These are phyloP conservation scores for Eucera pruinosa DNA, from an alignment of 2,888 invertebrate species.

Conservation along the genomic window DNA sequence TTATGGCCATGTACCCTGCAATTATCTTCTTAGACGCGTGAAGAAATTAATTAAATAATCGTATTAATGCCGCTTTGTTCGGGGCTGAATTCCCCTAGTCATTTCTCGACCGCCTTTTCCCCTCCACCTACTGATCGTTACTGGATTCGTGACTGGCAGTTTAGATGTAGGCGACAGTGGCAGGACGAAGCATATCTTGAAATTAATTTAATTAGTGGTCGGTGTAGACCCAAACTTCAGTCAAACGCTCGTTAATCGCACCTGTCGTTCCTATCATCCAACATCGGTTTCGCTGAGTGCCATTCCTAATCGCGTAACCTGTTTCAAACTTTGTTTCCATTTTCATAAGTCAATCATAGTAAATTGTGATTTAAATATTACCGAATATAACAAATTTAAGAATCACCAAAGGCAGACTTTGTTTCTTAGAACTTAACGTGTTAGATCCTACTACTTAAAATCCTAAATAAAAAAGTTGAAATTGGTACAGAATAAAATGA, in stretches of 20 bases:
- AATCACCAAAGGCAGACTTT: too few species aligned
- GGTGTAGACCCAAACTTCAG: constrained; percentile 77
- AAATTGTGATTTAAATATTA: constrained; percentile 2
- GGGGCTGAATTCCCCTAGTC: constrained; percentile 55
- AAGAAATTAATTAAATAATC: constrained; percentile 55
- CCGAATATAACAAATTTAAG: too few species aligned
- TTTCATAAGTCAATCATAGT: background rate
- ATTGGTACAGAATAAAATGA: too few species aligned
- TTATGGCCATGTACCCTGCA: background rate
- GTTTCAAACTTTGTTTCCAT: constrained; percentile 15
- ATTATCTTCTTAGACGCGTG: constrained; percentile 8
- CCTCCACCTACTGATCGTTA: constrained; percentile 21
- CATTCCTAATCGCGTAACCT: constrained; percentile 17
- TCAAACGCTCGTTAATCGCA: constrained; percentile 82
- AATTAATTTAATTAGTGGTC: constrained; percentile 84
- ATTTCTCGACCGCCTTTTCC: constrained; percentile 17
- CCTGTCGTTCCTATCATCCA: constrained; percentile 75
- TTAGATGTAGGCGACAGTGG: constrained; percentile 48
- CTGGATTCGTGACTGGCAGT: constrained; percentile 62
- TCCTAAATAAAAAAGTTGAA: too few species aligned
- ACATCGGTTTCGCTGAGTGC: constrained; percentile 2
- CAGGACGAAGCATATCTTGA: constrained; percentile 57
- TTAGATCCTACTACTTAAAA: too few species aligned
- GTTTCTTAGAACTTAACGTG: too few species aligned
- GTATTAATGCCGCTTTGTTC: constrained; percentile 36